Evolutionary conservation across 2,888 invertebrate genomes (phyloP), one percentile per base, ranked within the genome.

Genomic region (Tridacna crocea): DNA sequence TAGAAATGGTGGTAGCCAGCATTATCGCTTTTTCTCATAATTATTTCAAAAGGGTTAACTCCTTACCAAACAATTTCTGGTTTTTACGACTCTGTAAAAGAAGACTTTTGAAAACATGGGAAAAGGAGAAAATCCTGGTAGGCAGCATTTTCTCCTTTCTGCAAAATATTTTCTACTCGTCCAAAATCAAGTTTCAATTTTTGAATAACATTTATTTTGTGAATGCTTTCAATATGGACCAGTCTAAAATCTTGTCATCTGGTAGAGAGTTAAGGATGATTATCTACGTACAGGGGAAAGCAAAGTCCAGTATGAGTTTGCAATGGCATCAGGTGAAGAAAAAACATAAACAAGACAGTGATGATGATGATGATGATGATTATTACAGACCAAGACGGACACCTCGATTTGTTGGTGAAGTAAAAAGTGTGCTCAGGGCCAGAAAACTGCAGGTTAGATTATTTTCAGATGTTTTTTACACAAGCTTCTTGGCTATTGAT

Each of bases 391-490:
- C 68, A 1, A 73, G 68, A 27, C 55, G 82, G 48, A 74, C 79
- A 68, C 77, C 83, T 4, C 51, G 72, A 36, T 88, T 83, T 86
- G 89, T 89, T 61, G 92, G 92, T 11, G 81, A 88, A 68, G 92
- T 92, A 13, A 87, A 83, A 60, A 88, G 90, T 79, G 89, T 93
- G 8, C 87, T 89, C 48, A 87, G 90, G 79, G 92, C 92, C 26
- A 83, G 93, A 12, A 92, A 91, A 84, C 76, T 93, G 47, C 91
- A 93, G 91, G 93, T 93, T 74, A 19, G 27, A 36, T 36, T 36
- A 2, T 36, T n/a, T n/a, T n/a, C n/a, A n/a, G n/a, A n/a, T n/a
- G n/a, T n/a, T 2, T 36, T 36, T 74, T 17, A 36, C 36, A 36
- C 36, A 36, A 36, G 36, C 8, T 36, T 36, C 8, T 8, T 36